phyloP scores from a whole-genome alignment of 2,113 vertebrate species.

The Melanocharis versteri region DNA sequence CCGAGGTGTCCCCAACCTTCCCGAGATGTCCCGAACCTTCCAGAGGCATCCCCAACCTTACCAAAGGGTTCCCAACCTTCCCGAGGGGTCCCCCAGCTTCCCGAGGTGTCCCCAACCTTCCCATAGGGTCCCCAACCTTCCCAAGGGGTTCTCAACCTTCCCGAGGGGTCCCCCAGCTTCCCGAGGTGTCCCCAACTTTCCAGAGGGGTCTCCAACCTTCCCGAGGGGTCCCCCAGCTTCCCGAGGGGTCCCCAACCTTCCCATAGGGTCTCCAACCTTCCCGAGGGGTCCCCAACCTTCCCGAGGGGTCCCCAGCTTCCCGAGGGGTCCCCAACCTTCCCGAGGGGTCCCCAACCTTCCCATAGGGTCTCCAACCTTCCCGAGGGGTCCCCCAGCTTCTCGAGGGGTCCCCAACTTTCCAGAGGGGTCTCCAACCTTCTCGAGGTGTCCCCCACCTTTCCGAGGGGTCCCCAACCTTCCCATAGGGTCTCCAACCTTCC shows the following conservation, averaged over 20 bases:
- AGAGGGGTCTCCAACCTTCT: neutral
- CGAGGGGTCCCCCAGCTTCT: neutral
- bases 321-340: too few species aligned
- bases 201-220: neutral
- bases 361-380: neutral
- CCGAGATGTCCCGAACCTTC: too few species aligned
- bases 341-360: neutral
- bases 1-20: too few species aligned
- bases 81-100: neutral
- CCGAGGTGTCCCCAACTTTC: too few species aligned
- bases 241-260: rapidly evolving
- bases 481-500: neutral
- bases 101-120: neutral
- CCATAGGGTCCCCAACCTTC: neutral
- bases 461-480: too few species aligned
- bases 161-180: too few species aligned
- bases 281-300: neutral
- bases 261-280: too few species aligned
- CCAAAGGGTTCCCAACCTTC: neutral
- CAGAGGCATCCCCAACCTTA: too few species aligned
- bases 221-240: neutral
- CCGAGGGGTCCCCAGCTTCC: too few species aligned
- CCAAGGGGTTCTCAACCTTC: too few species aligned
- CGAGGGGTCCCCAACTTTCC: rapidly evolving
- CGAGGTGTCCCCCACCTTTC: too few species aligned